Evolutionary conservation across 2,888 invertebrate species (phyloP), one percentile per base, ranked within the genome.

Genomic region (Griposia aprilina): DNA sequence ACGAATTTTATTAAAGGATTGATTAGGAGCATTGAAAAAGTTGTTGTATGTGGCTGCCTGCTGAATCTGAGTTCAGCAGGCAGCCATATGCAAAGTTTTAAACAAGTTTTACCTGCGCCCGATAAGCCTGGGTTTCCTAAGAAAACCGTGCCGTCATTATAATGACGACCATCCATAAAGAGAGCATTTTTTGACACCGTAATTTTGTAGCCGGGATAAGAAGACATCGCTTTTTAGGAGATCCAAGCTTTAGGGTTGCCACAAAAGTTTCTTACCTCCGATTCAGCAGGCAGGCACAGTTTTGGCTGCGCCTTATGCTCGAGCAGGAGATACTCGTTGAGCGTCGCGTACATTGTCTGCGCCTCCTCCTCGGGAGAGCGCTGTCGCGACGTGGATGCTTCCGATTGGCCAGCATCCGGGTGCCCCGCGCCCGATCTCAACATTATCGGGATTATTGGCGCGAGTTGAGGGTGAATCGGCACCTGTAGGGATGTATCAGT

Each of bases 221-320:
- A 50, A 15, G 50, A 50, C 50, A 15, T 13, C 50, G 17, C 15
- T 50, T 15, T 6, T 50, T 50, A 52, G 52, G 52, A 52, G 17
- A 52, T 17, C 50, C 50, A 50, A 50, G 15, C 15, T 17, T 50
- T 50, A 23, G 23, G 23, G 52, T 52, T 20, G 7, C 52, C 2
- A 7, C 10, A 23, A 55, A 23, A 10, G 55, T 23, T 55, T 8
- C 74, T 80, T 90, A 98, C 98, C 97, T 97, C 97, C 74, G 97
- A 97, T 82, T 97, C 97, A 82, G 94, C 95, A 74, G 98, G 98
- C 93, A 98, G 94, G 90, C 97, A 97, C 90, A 98, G 95, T 83
- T 97, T 96, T 62, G 98, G 98, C 94, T 98, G 98, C 94, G 97
- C 98, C 97, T 98, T 98, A 86, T 97, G 95, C 94, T 98, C 98